Evolutionary conservation across 2,797 vertebrate genomes (phyloP).

Genomic region (Ibycter americanus): DNA sequence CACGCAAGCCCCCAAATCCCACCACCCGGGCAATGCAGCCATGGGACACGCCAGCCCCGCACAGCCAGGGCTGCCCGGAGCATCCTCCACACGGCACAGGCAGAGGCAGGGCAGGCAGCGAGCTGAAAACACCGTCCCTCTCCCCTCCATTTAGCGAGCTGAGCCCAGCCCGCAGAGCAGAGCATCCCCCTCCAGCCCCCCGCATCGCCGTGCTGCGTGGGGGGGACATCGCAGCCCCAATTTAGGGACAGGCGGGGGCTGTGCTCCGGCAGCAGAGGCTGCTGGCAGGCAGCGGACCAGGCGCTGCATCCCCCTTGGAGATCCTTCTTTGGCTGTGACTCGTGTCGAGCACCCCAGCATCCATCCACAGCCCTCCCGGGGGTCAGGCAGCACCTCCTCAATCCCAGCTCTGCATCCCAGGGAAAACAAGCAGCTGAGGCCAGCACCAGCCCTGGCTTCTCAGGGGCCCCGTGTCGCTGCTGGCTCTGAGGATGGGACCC

Average conservation of each 20-base stretch:
- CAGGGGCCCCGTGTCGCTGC: not conserved
- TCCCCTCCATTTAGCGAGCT: not conserved
- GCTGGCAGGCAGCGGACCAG: not conserved
- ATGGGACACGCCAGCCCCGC: fast-evolving
- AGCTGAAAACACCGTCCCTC: not conserved
- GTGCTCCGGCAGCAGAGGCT: not conserved
- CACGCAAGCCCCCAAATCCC: fast-evolving
- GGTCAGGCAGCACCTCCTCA: not conserved
- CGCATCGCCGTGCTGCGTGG: fast-evolving
- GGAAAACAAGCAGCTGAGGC: not conserved
- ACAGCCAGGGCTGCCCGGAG: fast-evolving
- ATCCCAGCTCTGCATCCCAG: not conserved
- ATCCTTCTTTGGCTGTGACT: not conserved
- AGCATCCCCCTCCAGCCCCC: not conserved
- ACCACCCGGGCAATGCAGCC: fast-evolving
- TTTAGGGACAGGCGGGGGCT: not conserved
- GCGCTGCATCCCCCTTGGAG: not conserved
- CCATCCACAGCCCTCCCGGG: not conserved
- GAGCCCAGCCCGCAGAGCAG: not conserved
- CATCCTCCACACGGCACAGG: fast-evolving
- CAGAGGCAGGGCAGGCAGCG: not conserved
- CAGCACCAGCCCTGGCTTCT: not conserved
- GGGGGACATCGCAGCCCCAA: not conserved
- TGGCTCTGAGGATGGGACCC: not conserved
- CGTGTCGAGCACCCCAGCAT: not conserved